phyloP scores from a whole-genome alignment of 2,113 vertebrate genomes.

The rabbit (Oryctolagus cuniculus) region DNA sequence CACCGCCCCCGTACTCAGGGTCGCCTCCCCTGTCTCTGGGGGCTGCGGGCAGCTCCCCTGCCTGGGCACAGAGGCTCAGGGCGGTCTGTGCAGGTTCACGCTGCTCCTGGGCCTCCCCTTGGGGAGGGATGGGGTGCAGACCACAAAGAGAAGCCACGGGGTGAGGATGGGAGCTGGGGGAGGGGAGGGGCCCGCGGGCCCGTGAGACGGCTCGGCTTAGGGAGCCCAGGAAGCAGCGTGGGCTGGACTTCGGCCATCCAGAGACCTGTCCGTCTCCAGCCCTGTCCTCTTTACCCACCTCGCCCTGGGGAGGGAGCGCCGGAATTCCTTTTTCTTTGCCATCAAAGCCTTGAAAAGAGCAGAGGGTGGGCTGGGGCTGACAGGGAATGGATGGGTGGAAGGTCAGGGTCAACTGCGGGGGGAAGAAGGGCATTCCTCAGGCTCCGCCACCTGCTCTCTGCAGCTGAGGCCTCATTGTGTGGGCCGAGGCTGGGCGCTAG shows the following conservation, averaged over 20 bases:
- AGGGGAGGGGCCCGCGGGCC: background rate
- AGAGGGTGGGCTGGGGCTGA: slow-evolving; percentile 40
- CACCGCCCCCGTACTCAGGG: too few relatives aligned
- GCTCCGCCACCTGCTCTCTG: slow-evolving; percentile 46
- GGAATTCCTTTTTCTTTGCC: slow-evolving; percentile 48
- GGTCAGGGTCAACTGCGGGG: slow-evolving; percentile 74
- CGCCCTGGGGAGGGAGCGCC: background rate
- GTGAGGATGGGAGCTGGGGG: background rate
- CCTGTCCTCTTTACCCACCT: background rate
- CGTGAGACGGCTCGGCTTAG: background rate
- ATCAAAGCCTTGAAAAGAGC: slow-evolving; percentile 54
- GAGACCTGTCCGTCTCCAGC: background rate
- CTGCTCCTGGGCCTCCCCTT: background rate
- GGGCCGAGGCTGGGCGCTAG: accelerated
- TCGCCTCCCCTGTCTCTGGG: background rate
- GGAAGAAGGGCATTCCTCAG: slow-evolving; percentile 41
- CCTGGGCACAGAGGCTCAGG: background rate
- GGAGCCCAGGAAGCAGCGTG: background rate
- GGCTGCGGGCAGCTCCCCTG: background rate
- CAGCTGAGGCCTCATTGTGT: slow-evolving; percentile 50
- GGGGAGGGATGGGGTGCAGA: background rate
- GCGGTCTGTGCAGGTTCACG: background rate
- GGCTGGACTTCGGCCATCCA: background rate
- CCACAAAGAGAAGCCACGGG: background rate
- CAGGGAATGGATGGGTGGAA: slow-evolving; percentile 69